phyloP scores from a whole-genome alignment of 2,888 invertebrate genomes.

The Prenolepis imparis region DNA sequence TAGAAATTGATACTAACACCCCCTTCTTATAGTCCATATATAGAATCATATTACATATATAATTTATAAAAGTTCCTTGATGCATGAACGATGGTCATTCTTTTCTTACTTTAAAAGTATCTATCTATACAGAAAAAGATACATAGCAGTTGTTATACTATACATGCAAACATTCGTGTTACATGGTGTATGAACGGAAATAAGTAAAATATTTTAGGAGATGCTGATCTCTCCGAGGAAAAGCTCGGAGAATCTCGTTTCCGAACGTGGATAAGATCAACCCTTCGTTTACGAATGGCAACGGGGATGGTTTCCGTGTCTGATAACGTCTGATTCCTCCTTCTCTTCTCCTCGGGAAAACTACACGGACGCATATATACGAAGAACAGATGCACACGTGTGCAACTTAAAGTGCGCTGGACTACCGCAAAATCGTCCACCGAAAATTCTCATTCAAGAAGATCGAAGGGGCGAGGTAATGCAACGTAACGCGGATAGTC shows the following conservation, averaged over 20 bases:
- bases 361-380: not conserved
- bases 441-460: slow-evolving; percentile 46
- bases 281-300: slow-evolving; percentile 60
- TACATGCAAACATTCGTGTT: not conserved
- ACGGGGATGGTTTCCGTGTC: slow-evolving; percentile 52
- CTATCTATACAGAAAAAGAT: not conserved
- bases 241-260: slow-evolving; percentile 56
- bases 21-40: slow-evolving; percentile 13
- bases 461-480: slow-evolving; percentile 33
- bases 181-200: not conserved
- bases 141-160: not conserved
- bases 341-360: slow-evolving; percentile 43
- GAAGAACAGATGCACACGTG: not conserved
- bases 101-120: not conserved
- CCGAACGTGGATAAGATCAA: slow-evolving; percentile 52
- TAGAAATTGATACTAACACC: slow-evolving; percentile 14
- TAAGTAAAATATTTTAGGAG: not conserved
- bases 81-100: not conserved
- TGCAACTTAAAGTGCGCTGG: slow-evolving; percentile 39
- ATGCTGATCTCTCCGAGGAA: not conserved
- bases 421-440: slow-evolving; percentile 56
- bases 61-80: not conserved
- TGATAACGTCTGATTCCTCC: slow-evolving; percentile 65
- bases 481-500: slow-evolving; percentile 19
- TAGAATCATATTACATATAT: not conserved